phyloP scores from a whole-genome alignment of 2,113 vertebrate species.

The Proterorhinus semilunaris region DNA sequence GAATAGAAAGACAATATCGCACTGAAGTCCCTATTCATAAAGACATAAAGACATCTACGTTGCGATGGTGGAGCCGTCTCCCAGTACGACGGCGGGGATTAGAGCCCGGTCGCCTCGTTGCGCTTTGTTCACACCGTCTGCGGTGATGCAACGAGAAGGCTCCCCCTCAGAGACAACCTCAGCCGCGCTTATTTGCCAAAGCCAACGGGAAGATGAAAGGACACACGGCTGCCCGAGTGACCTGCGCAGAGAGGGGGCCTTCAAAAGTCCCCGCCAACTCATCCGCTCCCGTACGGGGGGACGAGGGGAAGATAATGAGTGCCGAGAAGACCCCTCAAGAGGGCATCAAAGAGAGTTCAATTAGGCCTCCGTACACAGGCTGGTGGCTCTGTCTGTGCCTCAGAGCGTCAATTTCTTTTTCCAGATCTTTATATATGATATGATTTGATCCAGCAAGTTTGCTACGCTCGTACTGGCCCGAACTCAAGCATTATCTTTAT shows the following conservation, averaged over 20 bases:
- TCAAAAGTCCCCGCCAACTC: conserved; percentile 67
- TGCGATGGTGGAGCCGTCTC: conserved; percentile 18
- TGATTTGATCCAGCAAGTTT: too few relatives aligned
- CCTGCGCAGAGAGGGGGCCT: conserved; percentile 60
- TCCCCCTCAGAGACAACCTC: conserved; percentile 46
- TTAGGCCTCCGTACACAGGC: conserved; percentile 51
- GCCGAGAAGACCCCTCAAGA: conserved; percentile 56
- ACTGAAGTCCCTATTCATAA: neutral
- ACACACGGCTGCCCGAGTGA: conserved; percentile 54
- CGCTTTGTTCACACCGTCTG: conserved; percentile 56
- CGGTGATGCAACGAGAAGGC: conserved; percentile 54
- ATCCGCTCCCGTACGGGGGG: conserved; percentile 54
- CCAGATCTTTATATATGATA: neutral
- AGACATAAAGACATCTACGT: conserved; percentile 14
- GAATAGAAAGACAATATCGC: neutral
- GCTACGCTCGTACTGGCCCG: too few relatives aligned
- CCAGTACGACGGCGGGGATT: conserved; percentile 49
- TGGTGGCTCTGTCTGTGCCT: conserved; percentile 40
- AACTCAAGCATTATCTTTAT: too few relatives aligned
- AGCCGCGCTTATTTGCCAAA: conserved; percentile 57
- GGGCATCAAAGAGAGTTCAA: conserved; percentile 66
- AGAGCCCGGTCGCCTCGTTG: conserved; percentile 42
- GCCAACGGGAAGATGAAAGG: conserved; percentile 69
- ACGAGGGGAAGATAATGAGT: conserved; percentile 70
- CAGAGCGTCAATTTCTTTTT: conserved; percentile 22